Evolutionary conservation across 2,888 invertebrate genomes (phyloP).

Genomic region (Toxonevra muliebris): DNA sequence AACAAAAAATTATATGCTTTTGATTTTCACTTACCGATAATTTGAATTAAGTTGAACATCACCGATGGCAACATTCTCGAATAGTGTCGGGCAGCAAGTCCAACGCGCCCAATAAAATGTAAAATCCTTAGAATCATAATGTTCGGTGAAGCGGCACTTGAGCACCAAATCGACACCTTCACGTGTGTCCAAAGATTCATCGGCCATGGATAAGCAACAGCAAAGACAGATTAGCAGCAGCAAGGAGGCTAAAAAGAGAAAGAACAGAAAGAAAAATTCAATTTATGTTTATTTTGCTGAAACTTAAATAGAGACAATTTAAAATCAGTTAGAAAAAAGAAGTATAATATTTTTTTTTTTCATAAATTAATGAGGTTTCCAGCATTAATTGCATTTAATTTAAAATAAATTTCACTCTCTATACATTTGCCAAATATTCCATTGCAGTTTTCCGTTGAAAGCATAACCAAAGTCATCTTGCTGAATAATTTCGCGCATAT

Average conservation of each 20-base stretch:
- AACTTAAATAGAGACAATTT: too few species aligned
- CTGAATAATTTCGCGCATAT: too few species aligned
- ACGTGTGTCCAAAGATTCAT: slow-evolving; percentile 75
- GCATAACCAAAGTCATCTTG: too few species aligned
- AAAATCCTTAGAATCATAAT: slow-evolving; percentile 74
- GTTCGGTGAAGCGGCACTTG: slow-evolving; percentile 84
- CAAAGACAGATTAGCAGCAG: slow-evolving; percentile 8
- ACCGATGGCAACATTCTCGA: slow-evolving; percentile 91
- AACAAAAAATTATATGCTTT: background rate
- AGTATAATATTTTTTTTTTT: too few species aligned
- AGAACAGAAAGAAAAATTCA: background rate
- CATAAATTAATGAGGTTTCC: too few species aligned
- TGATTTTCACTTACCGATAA: slow-evolving; percentile 75
- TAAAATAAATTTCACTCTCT: too few species aligned
- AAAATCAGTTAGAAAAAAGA: too few species aligned
- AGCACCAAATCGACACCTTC: slow-evolving; percentile 88
- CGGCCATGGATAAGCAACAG: slow-evolving; percentile 43
- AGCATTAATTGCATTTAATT: too few species aligned
- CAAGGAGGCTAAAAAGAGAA: background rate
- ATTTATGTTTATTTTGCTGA: too few species aligned
- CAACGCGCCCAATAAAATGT: slow-evolving; percentile 87
- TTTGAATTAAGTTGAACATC: slow-evolving; percentile 82
- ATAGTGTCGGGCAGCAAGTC: slow-evolving; percentile 77
- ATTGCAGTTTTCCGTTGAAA: too few species aligned
- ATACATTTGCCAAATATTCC: too few species aligned